Conservation (phyloP, 64 coral and sea anemone species). For the Stichodactyla mertensii region DNA sequence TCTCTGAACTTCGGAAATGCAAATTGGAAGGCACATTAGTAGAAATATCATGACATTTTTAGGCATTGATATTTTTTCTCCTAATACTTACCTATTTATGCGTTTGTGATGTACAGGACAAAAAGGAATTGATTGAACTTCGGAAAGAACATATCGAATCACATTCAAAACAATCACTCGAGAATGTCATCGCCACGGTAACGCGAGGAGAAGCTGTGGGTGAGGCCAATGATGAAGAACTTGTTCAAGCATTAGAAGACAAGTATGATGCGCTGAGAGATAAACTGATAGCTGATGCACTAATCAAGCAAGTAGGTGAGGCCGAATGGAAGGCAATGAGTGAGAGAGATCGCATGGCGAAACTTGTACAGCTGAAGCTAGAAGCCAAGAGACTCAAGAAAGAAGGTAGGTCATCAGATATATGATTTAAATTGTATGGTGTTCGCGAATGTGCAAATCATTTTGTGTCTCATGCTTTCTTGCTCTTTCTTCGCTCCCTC, state of each 20-base stretch:
- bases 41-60: too few species aligned
- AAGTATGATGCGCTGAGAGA: conserved; percentile 89
- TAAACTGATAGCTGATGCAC: conserved; percentile 72
- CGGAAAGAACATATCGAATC: conserved; percentile 65
- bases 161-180: conserved; percentile 29
- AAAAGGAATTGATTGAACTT: conserved; percentile 67
- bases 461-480: too few species aligned
- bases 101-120: conserved; percentile 31
- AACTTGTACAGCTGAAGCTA: conserved; percentile 81
- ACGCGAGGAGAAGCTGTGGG: conserved; percentile 57
- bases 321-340: conserved; percentile 73
- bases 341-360: conserved; percentile 74
- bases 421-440: too few species aligned
- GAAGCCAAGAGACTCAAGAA: conserved; percentile 72
- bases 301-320: conserved; percentile 77
- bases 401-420: conserved; percentile 52
- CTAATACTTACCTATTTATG: background rate
- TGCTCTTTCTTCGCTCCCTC: too few species aligned
- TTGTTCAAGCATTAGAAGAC: conserved; percentile 81
- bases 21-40: too few species aligned
- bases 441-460: too few species aligned
- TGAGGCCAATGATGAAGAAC: conserved; percentile 66
- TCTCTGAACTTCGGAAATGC: too few species aligned
- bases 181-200: conserved; percentile 58
- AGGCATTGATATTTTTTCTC: too few species aligned